Percentiles rank a stretch among this genome's conserved stretches.
phyloP scores from a whole-genome alignment of 2,113 vertebrate species.

The Mugil cephalus region DNA sequence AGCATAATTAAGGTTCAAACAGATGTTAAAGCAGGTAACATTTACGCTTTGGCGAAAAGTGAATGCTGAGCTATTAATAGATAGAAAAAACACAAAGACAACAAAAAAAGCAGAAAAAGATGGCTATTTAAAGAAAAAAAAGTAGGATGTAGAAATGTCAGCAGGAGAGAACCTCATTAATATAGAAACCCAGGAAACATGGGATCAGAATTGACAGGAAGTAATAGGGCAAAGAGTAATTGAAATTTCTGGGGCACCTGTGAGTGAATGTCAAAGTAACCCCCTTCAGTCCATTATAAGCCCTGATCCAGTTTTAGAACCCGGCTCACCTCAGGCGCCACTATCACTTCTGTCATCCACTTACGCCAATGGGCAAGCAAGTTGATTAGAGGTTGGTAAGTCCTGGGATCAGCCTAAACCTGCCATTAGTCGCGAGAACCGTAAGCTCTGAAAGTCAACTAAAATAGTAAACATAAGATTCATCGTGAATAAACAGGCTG shows the following conservation, averaged over 20 bases:
- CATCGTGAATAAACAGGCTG: background rate
- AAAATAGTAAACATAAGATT: background rate
- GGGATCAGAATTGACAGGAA: background rate
- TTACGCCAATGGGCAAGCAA: slow-evolving; percentile 2
- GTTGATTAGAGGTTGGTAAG: background rate
- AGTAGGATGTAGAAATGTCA: background rate
- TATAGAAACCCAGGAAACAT: background rate
- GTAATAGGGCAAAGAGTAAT: slow-evolving; percentile 11
- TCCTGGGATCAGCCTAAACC: background rate
- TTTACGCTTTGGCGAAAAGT: too few relatives aligned
- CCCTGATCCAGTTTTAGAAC: background rate
- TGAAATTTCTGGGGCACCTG: slow-evolving; percentile 10
- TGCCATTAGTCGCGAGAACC: background rate
- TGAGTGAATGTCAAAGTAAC: slow-evolving; percentile 19
- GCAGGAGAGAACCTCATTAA: background rate
- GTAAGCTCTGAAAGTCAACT: background rate
- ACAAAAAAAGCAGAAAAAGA: background rate
- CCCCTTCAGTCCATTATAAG: background rate
- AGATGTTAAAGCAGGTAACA: background rate
- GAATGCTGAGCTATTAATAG: too few relatives aligned
- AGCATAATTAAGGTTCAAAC: background rate
- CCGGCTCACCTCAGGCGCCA: background rate
- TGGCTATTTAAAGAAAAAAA: background rate
- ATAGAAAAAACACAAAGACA: background rate
- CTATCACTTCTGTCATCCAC: background rate